Conservation (phyloP, 2,888 invertebrate species). For the Portevinia maculata region DNA sequence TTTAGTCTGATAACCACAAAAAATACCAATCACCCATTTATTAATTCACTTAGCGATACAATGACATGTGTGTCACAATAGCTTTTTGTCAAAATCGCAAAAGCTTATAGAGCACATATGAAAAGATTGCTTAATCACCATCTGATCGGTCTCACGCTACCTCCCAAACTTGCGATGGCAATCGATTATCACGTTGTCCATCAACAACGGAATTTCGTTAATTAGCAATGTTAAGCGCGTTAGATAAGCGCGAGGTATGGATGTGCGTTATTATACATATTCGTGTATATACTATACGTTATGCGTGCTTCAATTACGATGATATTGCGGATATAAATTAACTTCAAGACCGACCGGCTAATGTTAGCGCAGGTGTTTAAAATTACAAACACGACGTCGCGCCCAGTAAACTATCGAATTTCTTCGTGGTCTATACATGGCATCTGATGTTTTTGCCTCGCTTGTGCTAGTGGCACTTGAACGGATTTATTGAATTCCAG, state of each 20-base stretch:
- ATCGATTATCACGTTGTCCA: slow-evolving; percentile 34
- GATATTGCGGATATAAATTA: slow-evolving; percentile 1
- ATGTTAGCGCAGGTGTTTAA: slow-evolving; percentile 29
- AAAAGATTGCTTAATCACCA: slow-evolving; percentile 5
- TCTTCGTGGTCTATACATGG: not conserved
- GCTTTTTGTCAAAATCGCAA: slow-evolving; percentile 17
- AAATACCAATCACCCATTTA: slow-evolving; percentile 14
- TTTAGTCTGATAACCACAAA: not conserved
- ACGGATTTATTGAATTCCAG: slow-evolving; percentile 15
- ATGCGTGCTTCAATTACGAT: slow-evolving; percentile 1
- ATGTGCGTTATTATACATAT: not conserved
- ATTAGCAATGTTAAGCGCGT: slow-evolving; percentile 32
- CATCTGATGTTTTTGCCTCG: not conserved
- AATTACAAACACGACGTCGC: slow-evolving; percentile 14
- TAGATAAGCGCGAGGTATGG: slow-evolving; percentile 23
- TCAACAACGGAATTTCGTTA: slow-evolving; percentile 20
- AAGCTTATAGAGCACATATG: slow-evolving; percentile 5
- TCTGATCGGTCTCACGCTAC: slow-evolving; percentile 15
- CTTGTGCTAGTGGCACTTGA: not conserved
- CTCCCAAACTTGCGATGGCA: slow-evolving; percentile 12
- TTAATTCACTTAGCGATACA: slow-evolving; percentile 16
- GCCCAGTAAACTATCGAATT: slow-evolving; percentile 20
- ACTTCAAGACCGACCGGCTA: slow-evolving; percentile 6
- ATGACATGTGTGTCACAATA: slow-evolving; percentile 1
- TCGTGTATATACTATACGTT: slow-evolving; percentile 1